Evolutionary conservation across 1,140 invertebrate species (phyloP), one percentile per base, ranked within the genome.

Genomic region (Eumeta japonica): DNA sequence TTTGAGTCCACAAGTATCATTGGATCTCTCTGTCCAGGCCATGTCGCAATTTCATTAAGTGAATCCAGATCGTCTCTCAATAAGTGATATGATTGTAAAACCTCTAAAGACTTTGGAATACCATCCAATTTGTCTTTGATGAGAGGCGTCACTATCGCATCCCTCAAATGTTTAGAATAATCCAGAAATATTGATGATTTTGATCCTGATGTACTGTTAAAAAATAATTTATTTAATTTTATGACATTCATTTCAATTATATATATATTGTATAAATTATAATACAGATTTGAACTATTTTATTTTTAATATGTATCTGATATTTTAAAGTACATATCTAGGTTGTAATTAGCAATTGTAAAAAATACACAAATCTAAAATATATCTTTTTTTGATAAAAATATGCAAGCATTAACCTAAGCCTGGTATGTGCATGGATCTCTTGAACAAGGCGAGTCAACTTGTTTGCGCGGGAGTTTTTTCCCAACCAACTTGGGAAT

Each of bases 401-500:
- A 7, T 7, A 24, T 24, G 5, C 20, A 7, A 24, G n/a, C 20
- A 47, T 61, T 62, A 63, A 92, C 88, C 81, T 85, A 29, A 88
- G 77, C 50, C 88, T 77, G 34, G 90, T 88, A 57, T 97, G 94
- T 20, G 81, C 78, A 42, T 87, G 83, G 34, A 97, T 74, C 62
- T 94, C 90, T 60, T 90, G 85, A 10, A 87, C 67, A n/a, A 96
- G 73, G 16, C 94, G 75, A 24, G 88, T 81, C 55, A 89, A 82
- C 76, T 97, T 97, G 45, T 75, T 84, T 34, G 81, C 79, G 35
- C 80, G 85, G 0, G 95, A 98, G 78, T 96, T 93, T 70, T 94
- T 94, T 0, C 97, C 97, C 17, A 99, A 82, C 94, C 95, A 99
- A 12, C 80, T 65, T 3, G 97, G 96, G 73, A 99, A 99, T 51